These are phyloP conservation scores for Chrysina gloriosa DNA, from an alignment of 2,888 invertebrate species.

Conservation along the genomic window DNA sequence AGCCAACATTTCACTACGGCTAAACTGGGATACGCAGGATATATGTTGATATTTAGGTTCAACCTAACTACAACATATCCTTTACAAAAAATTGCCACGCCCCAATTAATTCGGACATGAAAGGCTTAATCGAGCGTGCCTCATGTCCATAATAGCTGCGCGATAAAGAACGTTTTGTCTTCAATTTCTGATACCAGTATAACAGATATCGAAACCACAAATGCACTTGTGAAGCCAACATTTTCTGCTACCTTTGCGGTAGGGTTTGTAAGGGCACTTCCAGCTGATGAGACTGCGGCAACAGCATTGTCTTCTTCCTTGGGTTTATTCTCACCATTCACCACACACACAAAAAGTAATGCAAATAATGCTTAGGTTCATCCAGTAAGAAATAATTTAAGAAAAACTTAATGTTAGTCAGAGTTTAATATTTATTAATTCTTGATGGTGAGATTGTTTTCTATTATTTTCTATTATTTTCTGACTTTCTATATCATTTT, in stretches of 20 bases:
- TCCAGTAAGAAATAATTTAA: conserved; percentile 26
- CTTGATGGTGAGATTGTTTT: not conserved
- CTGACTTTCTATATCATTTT: conserved; percentile 6
- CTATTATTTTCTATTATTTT: not conserved
- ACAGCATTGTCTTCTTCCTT: conserved; percentile 49
- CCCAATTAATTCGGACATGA: too few relatives aligned
- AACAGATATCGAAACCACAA: conserved; percentile 94
- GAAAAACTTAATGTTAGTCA: conserved; percentile 29
- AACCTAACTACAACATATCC: too few relatives aligned
- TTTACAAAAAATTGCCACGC: too few relatives aligned
- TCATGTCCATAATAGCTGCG: conserved; percentile 99
- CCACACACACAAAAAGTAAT: conserved; percentile 38
- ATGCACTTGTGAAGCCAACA: conserved; percentile 90
- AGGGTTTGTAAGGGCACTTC: conserved; percentile 44
- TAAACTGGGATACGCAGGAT: too few relatives aligned
- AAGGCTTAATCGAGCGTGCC: conserved; percentile 91
- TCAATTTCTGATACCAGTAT: conserved; percentile 98
- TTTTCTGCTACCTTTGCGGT: conserved; percentile 59
- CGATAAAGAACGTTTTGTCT: conserved; percentile 99
- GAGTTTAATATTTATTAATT: not conserved
- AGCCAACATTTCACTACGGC: too few relatives aligned
- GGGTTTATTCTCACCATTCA: conserved; percentile 53
- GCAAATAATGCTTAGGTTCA: conserved; percentile 21
- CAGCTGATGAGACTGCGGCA: conserved; percentile 46
- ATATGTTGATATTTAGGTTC: too few relatives aligned